Percentiles rank a stretch among this genome's conserved stretches.
phyloP scores from a whole-genome alignment of 1,140 invertebrate genomes.

The Sycobia sp. region DNA sequence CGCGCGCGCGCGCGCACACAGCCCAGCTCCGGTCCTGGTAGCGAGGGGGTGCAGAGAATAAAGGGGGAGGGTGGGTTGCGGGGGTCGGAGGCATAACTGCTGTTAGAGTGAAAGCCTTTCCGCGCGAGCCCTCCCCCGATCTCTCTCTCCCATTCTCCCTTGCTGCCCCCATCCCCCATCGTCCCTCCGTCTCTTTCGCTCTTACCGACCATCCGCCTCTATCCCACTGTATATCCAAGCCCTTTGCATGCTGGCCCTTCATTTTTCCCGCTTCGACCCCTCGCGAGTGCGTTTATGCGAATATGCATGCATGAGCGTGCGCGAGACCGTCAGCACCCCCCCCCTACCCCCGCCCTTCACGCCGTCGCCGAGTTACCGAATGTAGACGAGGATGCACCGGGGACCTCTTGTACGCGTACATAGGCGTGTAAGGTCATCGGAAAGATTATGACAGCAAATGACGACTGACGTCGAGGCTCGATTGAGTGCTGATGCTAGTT shows the following conservation, averaged over 20 bases:
- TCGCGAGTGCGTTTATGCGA: background rate
- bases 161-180: too few species aligned
- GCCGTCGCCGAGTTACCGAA: background rate
- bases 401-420: too few species aligned
- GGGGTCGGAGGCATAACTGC: slow-evolving; percentile 5
- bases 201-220: too few species aligned
- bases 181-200: too few species aligned
- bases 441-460: too few species aligned
- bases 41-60: background rate
- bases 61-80: slow-evolving; percentile 22
- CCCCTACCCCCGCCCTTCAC: background rate
- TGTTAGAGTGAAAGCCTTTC: slow-evolving; percentile 12
- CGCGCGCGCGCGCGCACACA: background rate
- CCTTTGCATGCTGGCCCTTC: slow-evolving; percentile 16
- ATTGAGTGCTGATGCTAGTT: slow-evolving; percentile 26
- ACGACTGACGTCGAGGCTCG: background rate
- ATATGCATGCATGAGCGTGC: background rate
- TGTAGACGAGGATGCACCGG: too few species aligned
- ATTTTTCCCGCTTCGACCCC: slow-evolving; percentile 13
- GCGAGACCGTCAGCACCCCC: background rate
- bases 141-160: background rate
- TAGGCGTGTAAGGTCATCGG: too few species aligned
- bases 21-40: too few species aligned
- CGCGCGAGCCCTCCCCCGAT: background rate
- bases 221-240: too few species aligned